Evolutionary conservation across 2,888 invertebrate species (phyloP), one percentile per base, ranked within the genome.

Genomic region (Tipula lateralis): DNA sequence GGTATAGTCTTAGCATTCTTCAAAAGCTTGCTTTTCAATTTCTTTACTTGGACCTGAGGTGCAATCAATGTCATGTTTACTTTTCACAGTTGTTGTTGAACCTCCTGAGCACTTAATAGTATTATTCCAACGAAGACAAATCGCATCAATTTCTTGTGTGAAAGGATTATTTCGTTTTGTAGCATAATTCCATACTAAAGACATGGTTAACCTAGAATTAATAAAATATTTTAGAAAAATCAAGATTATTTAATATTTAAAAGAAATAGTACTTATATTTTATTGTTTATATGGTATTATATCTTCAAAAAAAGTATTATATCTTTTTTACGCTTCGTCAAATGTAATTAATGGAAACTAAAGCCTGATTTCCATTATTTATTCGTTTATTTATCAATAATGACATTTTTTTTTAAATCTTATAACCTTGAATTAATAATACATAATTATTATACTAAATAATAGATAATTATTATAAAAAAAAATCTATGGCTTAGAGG

Each of bases 171-270:
- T 84, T 29, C 84, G 36, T 50, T 44, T 84, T 50, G 44, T 50
- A 84, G 50, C 84, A 29, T 39, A 84, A 29, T 84, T 39, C 84
- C 29, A 84, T 39, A 84, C 84, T 44, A 44, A 84, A 19, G 84
- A 13, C 84, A 84, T 84, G 12, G 5, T 29, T 84, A 84, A 19
- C 13, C 4, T 34, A 83, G 5, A 13, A 34, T 83, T 5, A 24
- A 13, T 24, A 36, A 19, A 24, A 84, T 2, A 16, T 16, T 29
- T 29, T 84, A 19, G 3, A 84, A 39, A 12, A 39, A 6, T 19
- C 19, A 80, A 80, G 80, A 80, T 84, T 19, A 39, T 16, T 39
- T 24, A 39, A 36, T 39, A 84, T 12, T 36, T 36, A 83, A 6
- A 83, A 34, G 19, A 32, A 83, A n/a, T 36, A 36, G 16, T 39